These are phyloP conservation scores for Hydrocynus forskahlii DNA, from an alignment of 2,797 vertebrate genomes.

Conservation along the genomic window DNA sequence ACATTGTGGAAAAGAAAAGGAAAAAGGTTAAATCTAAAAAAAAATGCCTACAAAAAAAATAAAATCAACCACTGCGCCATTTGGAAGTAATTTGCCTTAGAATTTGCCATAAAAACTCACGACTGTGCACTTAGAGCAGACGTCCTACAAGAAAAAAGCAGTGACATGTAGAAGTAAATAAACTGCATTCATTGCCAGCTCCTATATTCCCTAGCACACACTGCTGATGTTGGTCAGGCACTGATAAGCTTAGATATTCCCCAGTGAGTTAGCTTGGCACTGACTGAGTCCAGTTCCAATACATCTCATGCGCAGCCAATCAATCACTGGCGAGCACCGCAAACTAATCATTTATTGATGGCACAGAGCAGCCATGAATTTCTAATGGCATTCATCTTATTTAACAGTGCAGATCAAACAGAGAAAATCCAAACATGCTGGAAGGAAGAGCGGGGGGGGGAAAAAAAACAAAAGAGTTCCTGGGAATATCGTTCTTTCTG, in stretches of 20 bases:
- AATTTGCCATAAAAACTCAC: neutral
- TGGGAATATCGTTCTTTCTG: slow-evolving; percentile 64
- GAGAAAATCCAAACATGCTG: slow-evolving; percentile 66
- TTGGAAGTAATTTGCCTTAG: no score
- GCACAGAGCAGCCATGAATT: slow-evolving; percentile 62
- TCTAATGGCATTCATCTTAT: slow-evolving; percentile 66
- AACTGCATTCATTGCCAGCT: slow-evolving; percentile 32
- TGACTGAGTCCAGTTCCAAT: slow-evolving; percentile 64
- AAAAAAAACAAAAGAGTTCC: slow-evolving; percentile 52
- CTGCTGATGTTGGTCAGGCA: slow-evolving; percentile 51
- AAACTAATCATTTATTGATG: slow-evolving; percentile 73
- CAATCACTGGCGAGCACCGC: slow-evolving; percentile 63
- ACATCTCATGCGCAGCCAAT: slow-evolving; percentile 63
- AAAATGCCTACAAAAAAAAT: no score
- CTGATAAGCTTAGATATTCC: slow-evolving; percentile 59
- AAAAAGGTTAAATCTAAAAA: no score
- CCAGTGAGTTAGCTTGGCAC: slow-evolving; percentile 47
- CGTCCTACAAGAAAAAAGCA: slow-evolving; percentile 23
- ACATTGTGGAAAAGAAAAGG: no score
- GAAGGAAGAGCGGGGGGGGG: slow-evolving; percentile 44
- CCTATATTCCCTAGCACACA: slow-evolving; percentile 44
- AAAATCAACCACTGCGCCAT: neutral
- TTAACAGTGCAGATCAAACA: slow-evolving; percentile 68
- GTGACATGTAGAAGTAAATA: slow-evolving; percentile 42
- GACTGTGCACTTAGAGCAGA: neutral